phyloP scores from a whole-genome alignment of 2,113 vertebrate genomes.

The Caranx ignobilis region DNA sequence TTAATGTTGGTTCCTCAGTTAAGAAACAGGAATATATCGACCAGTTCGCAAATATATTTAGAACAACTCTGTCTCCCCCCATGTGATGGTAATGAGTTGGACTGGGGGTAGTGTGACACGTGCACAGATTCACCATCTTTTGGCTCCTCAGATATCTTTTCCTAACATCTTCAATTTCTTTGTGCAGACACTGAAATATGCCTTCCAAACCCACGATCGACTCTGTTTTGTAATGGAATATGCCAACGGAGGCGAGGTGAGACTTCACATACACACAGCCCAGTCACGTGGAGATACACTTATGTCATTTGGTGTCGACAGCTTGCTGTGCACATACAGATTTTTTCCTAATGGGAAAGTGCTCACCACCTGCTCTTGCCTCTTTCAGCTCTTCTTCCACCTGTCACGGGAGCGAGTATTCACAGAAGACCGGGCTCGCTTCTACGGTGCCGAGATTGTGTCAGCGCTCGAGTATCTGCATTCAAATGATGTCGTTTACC shows the following conservation, averaged over 20 bases:
- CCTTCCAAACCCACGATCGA: constrained; percentile 91
- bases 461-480: constrained; percentile 92
- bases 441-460: constrained; percentile 92
- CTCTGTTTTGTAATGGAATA: constrained; percentile 97
- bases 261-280: neutral
- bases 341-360: neutral
- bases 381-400: constrained; percentile 90
- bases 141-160: neutral
- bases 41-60: neutral
- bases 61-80: neutral
- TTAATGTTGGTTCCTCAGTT: neutral
- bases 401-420: constrained; percentile 91
- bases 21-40: neutral
- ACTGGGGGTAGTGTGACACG: neutral
- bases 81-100: neutral
- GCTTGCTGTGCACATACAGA: neutral
- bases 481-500: constrained; percentile 90
- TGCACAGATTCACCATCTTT: neutral
- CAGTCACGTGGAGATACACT: constrained; percentile 8
- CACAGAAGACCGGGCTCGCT: constrained; percentile 90
- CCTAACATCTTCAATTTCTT: neutral
- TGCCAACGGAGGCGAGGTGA: constrained; percentile 92
- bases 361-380: neutral
- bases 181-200: constrained; percentile 89
- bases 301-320: neutral